These are phyloP conservation scores for Paracyprichromis sp. DNA, from an alignment of 2,113 vertebrate genomes.

Conservation along the genomic window DNA sequence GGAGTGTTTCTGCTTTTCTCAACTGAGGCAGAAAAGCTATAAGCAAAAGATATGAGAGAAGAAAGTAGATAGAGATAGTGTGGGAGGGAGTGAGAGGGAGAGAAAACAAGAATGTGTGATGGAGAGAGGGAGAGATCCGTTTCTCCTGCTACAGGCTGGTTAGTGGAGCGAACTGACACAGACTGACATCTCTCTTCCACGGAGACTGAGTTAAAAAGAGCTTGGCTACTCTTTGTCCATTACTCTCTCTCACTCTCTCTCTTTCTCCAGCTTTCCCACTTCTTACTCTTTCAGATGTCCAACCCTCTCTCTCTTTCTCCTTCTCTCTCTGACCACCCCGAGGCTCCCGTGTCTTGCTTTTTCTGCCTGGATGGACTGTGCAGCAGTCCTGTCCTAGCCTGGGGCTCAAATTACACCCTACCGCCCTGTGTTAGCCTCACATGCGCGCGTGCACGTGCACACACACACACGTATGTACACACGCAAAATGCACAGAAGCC, in stretches of 20 bases:
- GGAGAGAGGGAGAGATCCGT: conserved; percentile 52
- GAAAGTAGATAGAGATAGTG: conserved; percentile 34
- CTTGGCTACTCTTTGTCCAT: conserved; percentile 42
- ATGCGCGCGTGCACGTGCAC: neutral
- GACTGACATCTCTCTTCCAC: conserved; percentile 67
- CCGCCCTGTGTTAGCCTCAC: conserved; percentile 2
- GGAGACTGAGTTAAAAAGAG: conserved; percentile 57
- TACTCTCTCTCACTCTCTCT: conserved; percentile 4
- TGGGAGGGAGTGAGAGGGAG: conserved; percentile 25
- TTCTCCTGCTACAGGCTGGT: conserved; percentile 64
- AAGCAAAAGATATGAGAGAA: conserved; percentile 44
- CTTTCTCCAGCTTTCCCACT: neutral
- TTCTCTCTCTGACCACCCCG: conserved; percentile 25
- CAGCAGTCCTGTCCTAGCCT: conserved; percentile 49
- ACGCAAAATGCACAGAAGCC: neutral
- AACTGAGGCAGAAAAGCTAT: conserved; percentile 59
- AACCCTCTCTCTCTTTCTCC: neutral
- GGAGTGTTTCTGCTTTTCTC: conserved; percentile 45
- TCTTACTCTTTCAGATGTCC: conserved; percentile 21
- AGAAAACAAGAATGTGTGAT: conserved; percentile 33
- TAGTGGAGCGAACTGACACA: conserved; percentile 63
- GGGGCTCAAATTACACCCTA: conserved; percentile 51
- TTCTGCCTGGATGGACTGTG: conserved; percentile 58
- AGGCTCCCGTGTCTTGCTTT: conserved; percentile 55
- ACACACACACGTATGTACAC: neutral